phyloP scores from a whole-genome alignment of 2,113 vertebrate species.

The Gasterosteus nipponicus region DNA sequence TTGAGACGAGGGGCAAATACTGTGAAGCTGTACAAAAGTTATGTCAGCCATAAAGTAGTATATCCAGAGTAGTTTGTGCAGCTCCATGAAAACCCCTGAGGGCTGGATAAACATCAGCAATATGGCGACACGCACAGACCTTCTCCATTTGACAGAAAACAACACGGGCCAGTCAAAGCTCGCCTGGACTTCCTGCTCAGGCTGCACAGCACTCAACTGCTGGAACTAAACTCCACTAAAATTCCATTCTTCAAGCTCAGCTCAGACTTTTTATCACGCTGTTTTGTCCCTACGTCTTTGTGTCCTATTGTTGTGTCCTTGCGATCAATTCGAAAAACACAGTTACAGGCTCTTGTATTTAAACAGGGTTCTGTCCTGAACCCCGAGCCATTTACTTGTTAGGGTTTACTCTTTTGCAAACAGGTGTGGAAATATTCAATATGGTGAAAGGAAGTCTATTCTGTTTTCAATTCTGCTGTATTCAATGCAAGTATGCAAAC shows the following conservation, averaged over 20 bases:
- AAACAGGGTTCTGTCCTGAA: background rate
- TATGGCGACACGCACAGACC: background rate
- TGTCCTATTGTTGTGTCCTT: background rate
- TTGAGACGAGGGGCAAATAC: background rate
- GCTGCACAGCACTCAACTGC: conserved; percentile 40
- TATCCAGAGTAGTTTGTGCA: background rate
- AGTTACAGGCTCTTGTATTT: too few species aligned
- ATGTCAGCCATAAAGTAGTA: conserved; percentile 16
- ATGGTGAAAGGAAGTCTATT: background rate
- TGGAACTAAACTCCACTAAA: conserved; percentile 26
- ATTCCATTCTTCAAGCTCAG: background rate
- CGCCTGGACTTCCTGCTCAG: conserved; percentile 22
- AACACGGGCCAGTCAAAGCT: background rate
- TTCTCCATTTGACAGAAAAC: background rate
- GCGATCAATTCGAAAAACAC: background rate
- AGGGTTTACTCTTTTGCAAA: background rate
- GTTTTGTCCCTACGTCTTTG: background rate
- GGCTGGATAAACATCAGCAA: conserved; percentile 35
- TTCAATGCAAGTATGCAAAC: background rate
- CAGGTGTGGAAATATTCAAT: background rate
- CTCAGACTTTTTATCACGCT: background rate
- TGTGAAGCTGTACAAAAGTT: conserved; percentile 6
- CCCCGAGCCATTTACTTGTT: background rate
- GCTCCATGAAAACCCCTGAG: too few species aligned
- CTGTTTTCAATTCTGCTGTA: too few species aligned